Evolutionary conservation across 1,140 invertebrate species (phyloP).

Genomic region (Eufriesea mexicana): DNA sequence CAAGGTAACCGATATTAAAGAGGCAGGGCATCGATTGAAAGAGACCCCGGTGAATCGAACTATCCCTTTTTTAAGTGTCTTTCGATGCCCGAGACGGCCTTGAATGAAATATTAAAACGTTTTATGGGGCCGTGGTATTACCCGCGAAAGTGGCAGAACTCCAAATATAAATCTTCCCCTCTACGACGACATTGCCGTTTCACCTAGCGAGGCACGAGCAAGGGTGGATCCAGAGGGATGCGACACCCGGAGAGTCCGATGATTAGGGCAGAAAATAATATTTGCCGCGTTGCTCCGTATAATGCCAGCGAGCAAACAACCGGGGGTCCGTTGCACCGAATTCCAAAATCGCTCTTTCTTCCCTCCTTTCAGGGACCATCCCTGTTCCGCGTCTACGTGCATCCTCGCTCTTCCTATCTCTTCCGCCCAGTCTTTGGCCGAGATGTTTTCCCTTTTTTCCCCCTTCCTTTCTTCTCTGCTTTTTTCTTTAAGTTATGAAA

Average conservation of each 20-base stretch:
- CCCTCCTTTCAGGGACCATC: neutral
- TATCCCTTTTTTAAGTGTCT: conserved; percentile 40
- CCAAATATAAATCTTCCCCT: conserved; percentile 57
- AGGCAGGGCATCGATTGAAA: conserved; percentile 9
- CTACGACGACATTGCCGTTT: neutral
- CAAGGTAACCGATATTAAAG: conserved; percentile 47
- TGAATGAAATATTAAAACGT: conserved; percentile 54
- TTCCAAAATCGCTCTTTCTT: conserved; percentile 38
- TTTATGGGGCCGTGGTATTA: conserved; percentile 47
- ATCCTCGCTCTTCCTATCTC: neutral
- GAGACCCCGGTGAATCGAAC: conserved; percentile 21
- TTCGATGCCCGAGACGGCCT: conserved; percentile 19
- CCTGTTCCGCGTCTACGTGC: neutral
- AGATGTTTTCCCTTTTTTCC: neutral
- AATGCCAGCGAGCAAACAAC: conserved; percentile 30
- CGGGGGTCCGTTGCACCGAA: neutral
- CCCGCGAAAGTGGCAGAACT: conserved; percentile 59
- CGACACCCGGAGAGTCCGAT: conserved; percentile 20
- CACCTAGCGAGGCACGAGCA: neutral
- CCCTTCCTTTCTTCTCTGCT: neutral
- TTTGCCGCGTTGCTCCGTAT: conserved; percentile 22
- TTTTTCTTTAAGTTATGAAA: conserved; percentile 42
- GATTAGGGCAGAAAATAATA: conserved; percentile 31
- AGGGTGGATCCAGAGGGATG: conserved; percentile 8
- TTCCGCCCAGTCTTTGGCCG: neutral